Evolutionary conservation across 2,797 vertebrate species (phyloP), one percentile per base, ranked within the genome.

Genomic region (Numenius phaeopus): DNA sequence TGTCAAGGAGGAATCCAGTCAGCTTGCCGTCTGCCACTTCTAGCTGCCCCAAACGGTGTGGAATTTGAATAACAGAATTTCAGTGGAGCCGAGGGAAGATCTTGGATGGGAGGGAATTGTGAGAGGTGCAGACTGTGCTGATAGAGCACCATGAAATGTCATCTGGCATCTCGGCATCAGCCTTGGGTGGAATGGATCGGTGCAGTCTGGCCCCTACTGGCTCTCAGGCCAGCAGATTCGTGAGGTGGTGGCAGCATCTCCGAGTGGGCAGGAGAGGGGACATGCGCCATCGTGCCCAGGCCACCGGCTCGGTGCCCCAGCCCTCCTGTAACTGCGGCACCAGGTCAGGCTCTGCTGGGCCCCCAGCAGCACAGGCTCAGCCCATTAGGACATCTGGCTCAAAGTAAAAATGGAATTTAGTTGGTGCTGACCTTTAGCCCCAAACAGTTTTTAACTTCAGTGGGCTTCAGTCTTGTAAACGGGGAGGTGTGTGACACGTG

Each of bases 231-330:
- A 30, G 65, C 57, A 49, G 75, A 13, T 3, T 4, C 0, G 0
- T 17, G 21, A 34, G 71, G 27, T 17, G 37, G 55, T 26, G 84
- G 37, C 37, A 55, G 24, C 0, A 0, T 29, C 17, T 59, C 47
- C 4, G 7, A 21, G 24, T 5, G n/a, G 54, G 66, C 50, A 44
- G 78, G 66, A 84, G 21, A 14, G 9, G 83, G 64, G 50, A 42
- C 11, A 0, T 2, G 22, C 4, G 3, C 44, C 18, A 3, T 30
- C 4, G 1, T 10, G 22, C 39, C 4, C 5, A 44, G 59, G 23
- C 34, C 37, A 65, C 58, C 26, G 7, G 39, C 50, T 52, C 0
- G 1, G 23, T 6, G 26, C 19, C 0, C 0, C 2, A 49, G 34
- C 40, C n/a, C 55, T 23, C 44, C 30, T 14, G 50, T 4, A 3